Conservation (phyloP, 2,888 invertebrate genomes). For the Lasioglossum villosulum region DNA sequence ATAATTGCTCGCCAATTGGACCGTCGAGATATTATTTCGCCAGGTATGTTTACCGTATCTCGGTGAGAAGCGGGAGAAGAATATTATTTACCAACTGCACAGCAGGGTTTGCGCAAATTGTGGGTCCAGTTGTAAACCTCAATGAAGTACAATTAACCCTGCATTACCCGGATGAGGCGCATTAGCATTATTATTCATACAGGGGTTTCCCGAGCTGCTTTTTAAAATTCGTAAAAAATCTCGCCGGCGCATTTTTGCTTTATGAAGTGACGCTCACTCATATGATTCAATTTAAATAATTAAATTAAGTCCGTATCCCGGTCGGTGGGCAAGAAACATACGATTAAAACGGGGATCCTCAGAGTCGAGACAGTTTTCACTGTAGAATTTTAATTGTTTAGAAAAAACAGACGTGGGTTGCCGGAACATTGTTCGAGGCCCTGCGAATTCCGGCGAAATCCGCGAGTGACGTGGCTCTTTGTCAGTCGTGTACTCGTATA, state of each 20-base stretch:
- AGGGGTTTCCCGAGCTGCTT: background rate
- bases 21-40: background rate
- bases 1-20: background rate
- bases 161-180: background rate
- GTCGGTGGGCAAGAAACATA: background rate
- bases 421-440: background rate
- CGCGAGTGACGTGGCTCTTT: background rate
- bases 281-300: conserved; percentile 2
- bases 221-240: background rate
- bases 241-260: background rate
- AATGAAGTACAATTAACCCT: background rate
- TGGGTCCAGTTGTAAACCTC: background rate
- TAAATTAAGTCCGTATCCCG: background rate
- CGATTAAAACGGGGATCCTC: background rate
- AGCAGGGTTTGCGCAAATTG: background rate
- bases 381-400: background rate
- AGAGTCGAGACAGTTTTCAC: background rate
- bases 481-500: background rate
- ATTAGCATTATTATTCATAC: conserved; percentile 4
- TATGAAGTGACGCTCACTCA: background rate
- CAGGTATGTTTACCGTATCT: background rate
- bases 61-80: background rate
- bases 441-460: background rate
- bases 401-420: background rate
- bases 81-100: background rate